Conservation (phyloP, 2,797 vertebrate species). For the Coregonus sp. region DNA sequence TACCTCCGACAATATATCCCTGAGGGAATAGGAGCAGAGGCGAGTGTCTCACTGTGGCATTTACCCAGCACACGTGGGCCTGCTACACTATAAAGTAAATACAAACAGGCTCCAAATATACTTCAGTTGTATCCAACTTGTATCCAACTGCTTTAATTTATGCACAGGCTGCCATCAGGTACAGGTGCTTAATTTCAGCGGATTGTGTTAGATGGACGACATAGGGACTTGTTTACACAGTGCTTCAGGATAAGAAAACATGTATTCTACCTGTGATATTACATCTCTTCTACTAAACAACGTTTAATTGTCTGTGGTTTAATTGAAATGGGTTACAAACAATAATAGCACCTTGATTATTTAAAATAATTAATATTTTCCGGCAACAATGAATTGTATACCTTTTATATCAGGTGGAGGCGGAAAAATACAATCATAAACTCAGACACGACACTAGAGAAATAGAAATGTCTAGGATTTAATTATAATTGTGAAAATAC, state of each 20-base stretch:
- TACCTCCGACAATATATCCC: slow-evolving; percentile 8
- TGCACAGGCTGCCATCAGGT: neutral
- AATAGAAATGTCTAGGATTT: neutral
- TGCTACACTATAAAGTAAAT: slow-evolving; percentile 2
- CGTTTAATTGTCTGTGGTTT: neutral
- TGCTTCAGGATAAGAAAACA: neutral
- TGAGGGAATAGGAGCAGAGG: slow-evolving; percentile 2
- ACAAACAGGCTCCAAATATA: slow-evolving; percentile 4
- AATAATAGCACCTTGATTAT: neutral
- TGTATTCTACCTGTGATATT: neutral
- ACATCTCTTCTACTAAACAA: neutral
- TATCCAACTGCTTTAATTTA: neutral
- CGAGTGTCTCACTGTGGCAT: slow-evolving; percentile 8
- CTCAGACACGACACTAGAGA: neutral
- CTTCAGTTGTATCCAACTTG: neutral
- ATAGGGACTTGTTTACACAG: neutral
- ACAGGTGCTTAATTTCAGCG: neutral
- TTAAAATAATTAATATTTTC: neutral
- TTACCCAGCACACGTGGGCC: neutral
- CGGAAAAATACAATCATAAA: neutral
- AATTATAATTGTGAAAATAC: neutral
- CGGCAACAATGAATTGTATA: neutral
- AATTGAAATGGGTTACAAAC: neutral
- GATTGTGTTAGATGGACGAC: slow-evolving; percentile 5
- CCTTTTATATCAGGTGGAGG: neutral